Base-by-base conservation (phyloP, 1,140 invertebrate species). In the Oedothorax gibbosus region DNA sequence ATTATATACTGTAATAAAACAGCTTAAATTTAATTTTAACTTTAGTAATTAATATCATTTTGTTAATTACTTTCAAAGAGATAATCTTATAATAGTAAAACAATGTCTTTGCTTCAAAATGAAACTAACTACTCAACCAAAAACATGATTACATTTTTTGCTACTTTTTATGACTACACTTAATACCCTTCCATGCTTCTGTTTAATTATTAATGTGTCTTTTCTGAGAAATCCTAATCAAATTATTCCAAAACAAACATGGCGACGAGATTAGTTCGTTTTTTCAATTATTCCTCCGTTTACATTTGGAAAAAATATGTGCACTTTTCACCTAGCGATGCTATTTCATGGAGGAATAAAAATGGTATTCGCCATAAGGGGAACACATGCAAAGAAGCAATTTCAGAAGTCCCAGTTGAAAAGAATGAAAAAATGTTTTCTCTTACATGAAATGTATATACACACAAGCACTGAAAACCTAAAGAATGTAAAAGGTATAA, bases 361-460 rank as follows among this genome's bases (percentile, higher is more conserved):
- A 79, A 79, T 21, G 56, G 50, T 60, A 60, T 21, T 60, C 66
- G 53, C 57, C 80, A 82, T 73, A 82, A 73, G 64, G 69, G 80
- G 72, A 82, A 73, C 80, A 82, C 80, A 82, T 82, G 80, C 80
- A 82, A 82, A 82, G 69, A 82, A 82, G 80, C 69, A 82, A 82
- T 82, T 82, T 82, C 80, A 69, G 69, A 82, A 73, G 54, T 53
- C 69, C 65, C 68, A 2, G 65, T 73, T 73, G 80, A 82, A 82
- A 82, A 82, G 80, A 73, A 73, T 35, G 35, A 82, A 82, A 73
- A 73, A 68, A 82, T 82, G 80, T 82, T 82, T 82, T 68, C 80
- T 50, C 69, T 82, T 71, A 82, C 80, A 82, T 82, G 80, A 82
- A 82, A 82, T 82, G 80, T 82, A 82, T 82, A 82, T 82, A 82